Percentiles rank a stretch among this genome's conserved stretches.
Evolutionary conservation across 2,113 vertebrate genomes (phyloP).

Genomic region (Menura novaehollandiae): DNA sequence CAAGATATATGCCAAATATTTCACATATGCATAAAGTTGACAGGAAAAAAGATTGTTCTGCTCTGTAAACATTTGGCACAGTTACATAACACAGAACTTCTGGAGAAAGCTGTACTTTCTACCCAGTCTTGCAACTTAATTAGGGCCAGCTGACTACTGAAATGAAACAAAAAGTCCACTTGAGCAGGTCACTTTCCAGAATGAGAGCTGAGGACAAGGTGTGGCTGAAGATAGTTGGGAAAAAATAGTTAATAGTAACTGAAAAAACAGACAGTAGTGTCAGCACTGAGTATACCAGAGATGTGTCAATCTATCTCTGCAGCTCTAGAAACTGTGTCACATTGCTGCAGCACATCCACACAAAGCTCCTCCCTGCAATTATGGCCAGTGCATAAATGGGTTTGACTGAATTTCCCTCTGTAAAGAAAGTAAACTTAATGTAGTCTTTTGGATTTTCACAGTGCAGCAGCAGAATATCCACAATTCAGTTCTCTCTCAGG

Average conservation of each 20-base stretch:
- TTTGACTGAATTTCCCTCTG: not conserved
- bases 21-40: not conserved
- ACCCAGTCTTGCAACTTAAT: not conserved
- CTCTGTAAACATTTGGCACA: not conserved
- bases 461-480: not conserved
- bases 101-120: not conserved
- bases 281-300: not conserved
- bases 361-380: not conserved
- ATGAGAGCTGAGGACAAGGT: not conserved
- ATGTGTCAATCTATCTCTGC: not conserved
- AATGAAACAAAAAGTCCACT: not conserved
- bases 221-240: not conserved
- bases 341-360: not conserved
- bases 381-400: not conserved
- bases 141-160: not conserved
- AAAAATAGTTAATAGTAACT: not conserved
- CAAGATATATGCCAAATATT: not conserved
- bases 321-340: not conserved
- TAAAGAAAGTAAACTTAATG: not conserved
- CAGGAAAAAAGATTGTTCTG: not conserved
- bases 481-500: not conserved
- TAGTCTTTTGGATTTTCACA: not conserved
- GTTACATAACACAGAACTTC: not conserved
- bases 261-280: not conserved
- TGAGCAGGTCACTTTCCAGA: not conserved